phyloP scores from a whole-genome alignment of 2,797 vertebrate genomes.

The Rhinella marina region DNA sequence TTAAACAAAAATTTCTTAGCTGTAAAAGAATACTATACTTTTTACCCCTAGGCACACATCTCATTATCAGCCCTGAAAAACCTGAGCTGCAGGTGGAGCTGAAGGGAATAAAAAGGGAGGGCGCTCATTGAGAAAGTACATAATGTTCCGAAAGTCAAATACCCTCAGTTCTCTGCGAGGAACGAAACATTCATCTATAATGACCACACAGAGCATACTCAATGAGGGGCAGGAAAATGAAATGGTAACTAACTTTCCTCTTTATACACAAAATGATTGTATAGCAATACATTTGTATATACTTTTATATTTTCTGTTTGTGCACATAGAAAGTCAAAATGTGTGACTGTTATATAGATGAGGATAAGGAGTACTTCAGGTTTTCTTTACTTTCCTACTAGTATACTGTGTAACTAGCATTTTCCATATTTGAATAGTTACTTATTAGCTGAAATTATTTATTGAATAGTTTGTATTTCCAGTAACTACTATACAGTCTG shows the following conservation, averaged over 20 bases:
- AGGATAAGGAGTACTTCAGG: not conserved
- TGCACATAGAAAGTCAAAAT: not conserved
- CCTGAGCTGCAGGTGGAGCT: conserved; percentile 44
- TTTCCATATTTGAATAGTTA: not conserved
- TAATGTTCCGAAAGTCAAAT: not conserved
- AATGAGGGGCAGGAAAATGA: conserved; percentile 51
- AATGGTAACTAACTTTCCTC: conserved; percentile 33
- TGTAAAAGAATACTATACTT: no score
- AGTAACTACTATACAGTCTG: no score
- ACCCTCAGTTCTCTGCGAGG: not conserved
- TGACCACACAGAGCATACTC: conserved; percentile 11
- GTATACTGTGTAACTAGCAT: not conserved
- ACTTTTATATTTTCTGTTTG: not conserved
- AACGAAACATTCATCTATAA: not conserved
- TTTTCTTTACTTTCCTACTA: not conserved
- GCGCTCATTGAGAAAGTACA: not conserved
- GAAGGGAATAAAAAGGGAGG: not conserved
- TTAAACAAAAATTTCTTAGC: no score
- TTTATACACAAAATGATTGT: not conserved
- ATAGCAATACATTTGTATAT: not conserved
- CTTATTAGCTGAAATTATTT: not conserved
- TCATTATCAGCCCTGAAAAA: conserved; percentile 18
- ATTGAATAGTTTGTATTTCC: no score
- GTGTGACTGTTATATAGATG: not conserved
- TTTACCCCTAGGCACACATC: not conserved